phyloP scores from a whole-genome alignment of 2,888 invertebrate genomes.

The Venusia cambrica region DNA sequence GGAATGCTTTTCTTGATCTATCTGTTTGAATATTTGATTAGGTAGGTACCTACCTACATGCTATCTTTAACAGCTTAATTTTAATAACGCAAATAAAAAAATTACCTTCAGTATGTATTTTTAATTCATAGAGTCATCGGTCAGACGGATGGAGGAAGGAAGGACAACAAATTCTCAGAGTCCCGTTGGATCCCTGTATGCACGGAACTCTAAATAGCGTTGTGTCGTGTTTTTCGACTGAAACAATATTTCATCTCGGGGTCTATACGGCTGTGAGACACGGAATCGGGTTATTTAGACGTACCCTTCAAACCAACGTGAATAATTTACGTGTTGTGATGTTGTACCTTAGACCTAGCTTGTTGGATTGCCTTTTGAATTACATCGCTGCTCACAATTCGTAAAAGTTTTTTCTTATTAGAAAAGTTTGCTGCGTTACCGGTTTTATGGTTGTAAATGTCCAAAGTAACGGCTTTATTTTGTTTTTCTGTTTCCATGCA shows the following conservation, averaged over 20 bases:
- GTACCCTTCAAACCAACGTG: slow-evolving; percentile 46
- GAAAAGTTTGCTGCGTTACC: slow-evolving; percentile 8
- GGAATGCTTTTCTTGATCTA: no score
- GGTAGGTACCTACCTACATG: no score
- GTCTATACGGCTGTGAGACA: slow-evolving; percentile 45
- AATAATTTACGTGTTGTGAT: slow-evolving; percentile 43
- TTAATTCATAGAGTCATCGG: no score
- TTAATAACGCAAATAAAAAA: no score
- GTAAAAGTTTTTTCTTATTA: slow-evolving; percentile 17
- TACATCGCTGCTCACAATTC: slow-evolving; percentile 11
- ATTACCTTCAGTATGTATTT: no score
- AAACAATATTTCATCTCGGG: slow-evolving; percentile 63
- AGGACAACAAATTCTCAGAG: no score
- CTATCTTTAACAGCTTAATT: no score
- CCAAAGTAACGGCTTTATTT: slow-evolving; percentile 5
- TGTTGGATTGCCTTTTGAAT: slow-evolving; percentile 15
- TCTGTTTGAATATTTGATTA: no score
- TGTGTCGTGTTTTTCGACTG: slow-evolving; percentile 52
- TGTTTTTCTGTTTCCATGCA: slow-evolving; percentile 6
- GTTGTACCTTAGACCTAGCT: slow-evolving; percentile 15
- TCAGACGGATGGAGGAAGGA: no score
- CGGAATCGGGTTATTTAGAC: slow-evolving; percentile 52
- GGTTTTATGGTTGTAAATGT: slow-evolving; percentile 13
- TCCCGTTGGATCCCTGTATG: no score
- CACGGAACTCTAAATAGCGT: no score